These are phyloP conservation scores for Dysidea cf. avara DNA, from an alignment of 37 sponge, comb jelly and placozoan genomes.

Conservation along the genomic window DNA sequence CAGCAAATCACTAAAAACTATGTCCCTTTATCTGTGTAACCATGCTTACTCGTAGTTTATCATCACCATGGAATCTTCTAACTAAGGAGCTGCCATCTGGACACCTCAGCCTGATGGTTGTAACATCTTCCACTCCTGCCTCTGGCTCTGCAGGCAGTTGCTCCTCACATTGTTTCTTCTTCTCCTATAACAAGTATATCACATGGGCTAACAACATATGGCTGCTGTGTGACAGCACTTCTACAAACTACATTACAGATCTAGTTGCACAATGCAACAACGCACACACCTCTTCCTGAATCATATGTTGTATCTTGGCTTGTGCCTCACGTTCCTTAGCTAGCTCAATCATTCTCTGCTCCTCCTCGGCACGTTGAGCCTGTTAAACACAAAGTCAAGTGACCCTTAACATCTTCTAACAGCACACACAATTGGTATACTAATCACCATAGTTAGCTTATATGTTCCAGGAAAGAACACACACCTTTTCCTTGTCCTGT, in stretches of 20 bases:
- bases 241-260: not conserved
- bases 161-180: slow-evolving; percentile 16
- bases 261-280: no score
- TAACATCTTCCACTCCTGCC: slow-evolving; percentile 24
- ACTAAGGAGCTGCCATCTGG: slow-evolving; percentile 61
- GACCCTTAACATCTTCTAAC: not conserved
- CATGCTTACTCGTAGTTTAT: slow-evolving; percentile 28
- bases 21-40: not conserved
- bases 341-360: slow-evolving; percentile 16
- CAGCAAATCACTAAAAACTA: no score
- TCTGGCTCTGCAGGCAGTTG: slow-evolving; percentile 65
- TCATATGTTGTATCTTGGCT: slow-evolving; percentile 41
- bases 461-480: not conserved
- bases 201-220: not conserved
- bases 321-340: slow-evolving; percentile 7
- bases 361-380: slow-evolving; percentile 1
- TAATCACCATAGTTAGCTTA: not conserved
- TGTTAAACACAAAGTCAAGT: not conserved
- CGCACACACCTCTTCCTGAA: no score
- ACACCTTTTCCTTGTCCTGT: slow-evolving; percentile 70
- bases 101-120: slow-evolving; percentile 59
- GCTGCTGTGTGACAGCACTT: not conserved
- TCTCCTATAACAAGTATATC: slow-evolving; percentile 16
- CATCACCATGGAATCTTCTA: slow-evolving; percentile 66
- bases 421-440: not conserved